Base-by-base conservation (phyloP, 1,140 invertebrate species). In the Ceratosolen solmsi region DNA sequence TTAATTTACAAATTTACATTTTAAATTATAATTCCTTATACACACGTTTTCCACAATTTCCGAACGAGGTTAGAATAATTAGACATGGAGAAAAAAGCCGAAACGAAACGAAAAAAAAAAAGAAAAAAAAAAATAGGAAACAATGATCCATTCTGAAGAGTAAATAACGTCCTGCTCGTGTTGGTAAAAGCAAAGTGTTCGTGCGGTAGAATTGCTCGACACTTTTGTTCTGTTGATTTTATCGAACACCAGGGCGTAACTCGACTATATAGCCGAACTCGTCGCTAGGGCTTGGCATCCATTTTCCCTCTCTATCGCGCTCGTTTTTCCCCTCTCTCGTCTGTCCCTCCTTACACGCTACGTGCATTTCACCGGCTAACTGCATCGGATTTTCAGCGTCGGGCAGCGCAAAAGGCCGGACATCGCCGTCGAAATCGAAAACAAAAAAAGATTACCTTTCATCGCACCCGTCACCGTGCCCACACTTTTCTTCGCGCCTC, bases 221-320 rank as follows among this genome's bases (percentile, higher is more conserved):
- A 11, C 36, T 68, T n/a, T 68, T 68, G 8, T 36, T 0, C 27
- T n/a, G 17, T 38, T 68, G 33, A 38, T 9, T 38, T 68, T 68
- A 68, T 68, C 33, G 36, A 58, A 58, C 36, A 58, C n/a, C 54
- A 60, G 73, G 33, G 72, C 72, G 72, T 74, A 58, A 36, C 51
- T 22, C 49, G 22, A n/a, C 13, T 54, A 51, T 54, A 49, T 54
- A 51, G 15, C 20, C 0, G 60, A 33, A 33, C 33, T 38, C 25
- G 51, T 58, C 51, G 33, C 49, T 54, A 58, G 36, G 72, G 72
- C 72, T 58, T 51, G 72, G 54, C 51, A 38, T 58, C 20, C 30
- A 54, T 13, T 73, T 73, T 73, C 30, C 13, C 20, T 54, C 17
- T 73, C 71, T 73, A 3, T 58, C 25, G 7, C 20, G 2, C 20